Base-by-base conservation (phyloP, 2,797 vertebrate genomes). In the Trachops cirrhosus region DNA sequence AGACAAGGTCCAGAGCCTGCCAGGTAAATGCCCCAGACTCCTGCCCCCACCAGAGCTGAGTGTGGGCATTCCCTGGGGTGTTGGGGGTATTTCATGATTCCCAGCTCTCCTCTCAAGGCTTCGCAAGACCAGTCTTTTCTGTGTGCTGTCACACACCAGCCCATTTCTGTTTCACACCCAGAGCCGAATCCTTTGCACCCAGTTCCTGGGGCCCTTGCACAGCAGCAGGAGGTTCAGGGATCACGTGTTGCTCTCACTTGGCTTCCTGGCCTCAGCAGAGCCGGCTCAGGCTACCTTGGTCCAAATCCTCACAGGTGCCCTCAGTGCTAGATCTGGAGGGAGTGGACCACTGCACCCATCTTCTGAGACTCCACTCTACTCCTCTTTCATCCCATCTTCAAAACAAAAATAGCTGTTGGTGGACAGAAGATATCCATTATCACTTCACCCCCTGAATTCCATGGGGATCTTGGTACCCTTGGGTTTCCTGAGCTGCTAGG, bases 21-120 rank as follows among this genome's bases (percentile, higher is more conserved):
- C 39, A 3, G 29, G 39, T 74, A 75, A 94, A 67, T 59, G 50
- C 7, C 32, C 6, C 18, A 59, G 54, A 82, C 16, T 70, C 64
- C 32, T 3, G 2, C 22, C 21, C 2, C 19, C 37, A 14, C 12
- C 44, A 34, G 26, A 70, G 22, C 1, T 12, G 29, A 3, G 10
- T 37, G 37, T 6, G 1, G 5, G 50, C 9, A 54, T 4, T 34
- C 19, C 21, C n/a, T 71, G 4, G 34, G 70, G 5, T 2, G 0
- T 0, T 21, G 11, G 14, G 2, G 15, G 3, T 74, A 34, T 3
- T 15, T 2, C 32, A 18, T 8, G 57, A 48, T 26, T 86, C 24
- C 64, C 39, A 52, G 9, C 32, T 41, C n/a, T 67, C 52, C 32
- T 59, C 6, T 16, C 16, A 50, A 6, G 83, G 19, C 7, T 77